These are phyloP conservation scores for Choloepus hoffmanni DNA, from an alignment of 2,113 vertebrate species.

Conservation along the genomic window DNA sequence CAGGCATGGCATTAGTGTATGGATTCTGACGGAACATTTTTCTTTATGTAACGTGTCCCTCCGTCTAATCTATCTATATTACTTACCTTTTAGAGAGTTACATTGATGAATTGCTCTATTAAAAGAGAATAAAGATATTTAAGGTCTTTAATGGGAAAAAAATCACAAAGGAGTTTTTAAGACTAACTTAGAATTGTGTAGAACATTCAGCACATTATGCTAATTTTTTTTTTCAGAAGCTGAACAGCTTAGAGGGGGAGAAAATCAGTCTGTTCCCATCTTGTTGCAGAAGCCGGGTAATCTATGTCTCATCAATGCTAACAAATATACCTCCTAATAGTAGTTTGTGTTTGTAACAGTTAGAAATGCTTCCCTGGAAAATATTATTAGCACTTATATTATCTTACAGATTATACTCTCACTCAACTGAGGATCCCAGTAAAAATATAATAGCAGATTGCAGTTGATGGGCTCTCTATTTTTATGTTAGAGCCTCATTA, in stretches of 20 bases:
- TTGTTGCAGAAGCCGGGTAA: neutral
- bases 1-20: slow-evolving; percentile 65
- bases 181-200: slow-evolving; percentile 60
- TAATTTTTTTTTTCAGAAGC: slow-evolving; percentile 63
- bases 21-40: slow-evolving; percentile 80
- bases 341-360: slow-evolving; percentile 69
- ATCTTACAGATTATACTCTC: slow-evolving; percentile 60
- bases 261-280: neutral
- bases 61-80: slow-evolving; percentile 83
- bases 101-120: slow-evolving; percentile 86
- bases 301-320: slow-evolving; percentile 45
- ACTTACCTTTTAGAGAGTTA: slow-evolving; percentile 83
- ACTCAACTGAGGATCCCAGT: slow-evolving; percentile 52
- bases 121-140: slow-evolving; percentile 82
- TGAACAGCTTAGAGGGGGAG: neutral
- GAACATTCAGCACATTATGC: neutral
- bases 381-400: slow-evolving; percentile 74
- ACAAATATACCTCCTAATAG: slow-evolving; percentile 72
- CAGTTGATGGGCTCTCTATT: slow-evolving; percentile 52
- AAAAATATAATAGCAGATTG: slow-evolving; percentile 74
- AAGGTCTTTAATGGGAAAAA: slow-evolving; percentile 79
- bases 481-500: slow-evolving; percentile 63
- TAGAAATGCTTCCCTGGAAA: slow-evolving; percentile 72
- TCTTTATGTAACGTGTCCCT: slow-evolving; percentile 64
- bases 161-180: slow-evolving; percentile 74